Conservation (phyloP, 2,113 vertebrate genomes). For the Arothron firmamentum region DNA sequence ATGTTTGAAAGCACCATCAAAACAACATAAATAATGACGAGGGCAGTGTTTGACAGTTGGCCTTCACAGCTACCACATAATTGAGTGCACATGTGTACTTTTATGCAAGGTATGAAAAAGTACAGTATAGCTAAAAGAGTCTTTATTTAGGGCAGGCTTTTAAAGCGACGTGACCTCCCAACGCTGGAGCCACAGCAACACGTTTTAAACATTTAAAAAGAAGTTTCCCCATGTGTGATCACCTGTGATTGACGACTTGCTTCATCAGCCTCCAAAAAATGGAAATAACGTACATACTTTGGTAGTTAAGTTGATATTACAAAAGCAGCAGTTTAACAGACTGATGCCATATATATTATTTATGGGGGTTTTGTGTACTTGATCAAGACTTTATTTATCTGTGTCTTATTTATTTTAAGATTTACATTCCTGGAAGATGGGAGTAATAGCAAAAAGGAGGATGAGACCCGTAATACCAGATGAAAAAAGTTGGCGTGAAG, state of each 20-base stretch:
- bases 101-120: background rate
- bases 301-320: slow-evolving; percentile 1
- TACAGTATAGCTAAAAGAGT: background rate
- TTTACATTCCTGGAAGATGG: slow-evolving; percentile 15
- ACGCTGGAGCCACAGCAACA: too few species aligned
- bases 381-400: slow-evolving; percentile 36
- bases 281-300: slow-evolving; percentile 25
- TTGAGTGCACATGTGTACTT: background rate
- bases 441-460: background rate
- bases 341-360: slow-evolving; percentile 5
- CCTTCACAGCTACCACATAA: background rate
- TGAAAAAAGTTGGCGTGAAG: slow-evolving; percentile 9
- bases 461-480: background rate
- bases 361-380: background rate
- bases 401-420: slow-evolving; percentile 19
- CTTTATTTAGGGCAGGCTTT: background rate
- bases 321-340: slow-evolving; percentile 32
- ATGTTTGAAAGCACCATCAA: background rate
- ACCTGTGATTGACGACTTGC: slow-evolving; percentile 1
- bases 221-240: too few species aligned
- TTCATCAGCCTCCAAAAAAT: slow-evolving; percentile 35
- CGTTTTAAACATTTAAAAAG: too few species aligned
- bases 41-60: slow-evolving; percentile 10
- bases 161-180: background rate
- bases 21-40: slow-evolving; percentile 20